Evolutionary conservation across 2,797 vertebrate genomes (phyloP).

Genomic region (Sebastes variabilis): DNA sequence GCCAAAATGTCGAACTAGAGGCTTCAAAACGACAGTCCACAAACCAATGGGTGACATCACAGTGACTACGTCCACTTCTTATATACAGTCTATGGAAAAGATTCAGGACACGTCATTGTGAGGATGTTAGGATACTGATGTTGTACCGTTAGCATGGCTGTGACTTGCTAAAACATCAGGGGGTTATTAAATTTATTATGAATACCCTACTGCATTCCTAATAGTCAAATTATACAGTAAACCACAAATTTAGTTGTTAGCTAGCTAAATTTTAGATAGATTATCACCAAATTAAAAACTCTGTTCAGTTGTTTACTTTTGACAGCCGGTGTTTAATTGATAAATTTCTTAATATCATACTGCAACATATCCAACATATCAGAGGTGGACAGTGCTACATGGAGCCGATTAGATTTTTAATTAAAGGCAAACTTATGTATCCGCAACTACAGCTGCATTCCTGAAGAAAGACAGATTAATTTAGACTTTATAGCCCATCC

Average conservation of each 20-base stretch:
- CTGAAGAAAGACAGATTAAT: neutral
- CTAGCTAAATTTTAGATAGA: neutral
- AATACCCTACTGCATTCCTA: neutral
- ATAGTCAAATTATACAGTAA: no score
- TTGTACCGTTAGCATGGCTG: neutral
- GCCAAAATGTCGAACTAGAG: no score
- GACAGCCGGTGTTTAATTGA: neutral
- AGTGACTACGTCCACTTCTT: no score
- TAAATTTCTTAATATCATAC: neutral
- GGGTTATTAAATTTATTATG: no score
- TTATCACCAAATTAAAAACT: neutral
- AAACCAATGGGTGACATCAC: no score
- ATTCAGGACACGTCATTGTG: neutral
- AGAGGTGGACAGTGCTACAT: neutral
- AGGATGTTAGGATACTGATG: neutral
- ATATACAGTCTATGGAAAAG: no score
- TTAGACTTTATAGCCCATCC: neutral
- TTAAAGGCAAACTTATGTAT: neutral
- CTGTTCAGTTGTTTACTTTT: neutral
- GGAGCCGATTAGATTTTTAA: neutral
- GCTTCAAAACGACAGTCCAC: no score
- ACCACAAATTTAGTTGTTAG: neutral
- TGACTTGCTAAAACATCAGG: neutral
- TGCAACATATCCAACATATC: neutral
- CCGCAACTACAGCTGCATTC: neutral